Percentiles rank a stretch among this genome's conserved stretches.
Evolutionary conservation across 2,113 vertebrate genomes (phyloP).

Genomic region (Burhinus bistriatus): DNA sequence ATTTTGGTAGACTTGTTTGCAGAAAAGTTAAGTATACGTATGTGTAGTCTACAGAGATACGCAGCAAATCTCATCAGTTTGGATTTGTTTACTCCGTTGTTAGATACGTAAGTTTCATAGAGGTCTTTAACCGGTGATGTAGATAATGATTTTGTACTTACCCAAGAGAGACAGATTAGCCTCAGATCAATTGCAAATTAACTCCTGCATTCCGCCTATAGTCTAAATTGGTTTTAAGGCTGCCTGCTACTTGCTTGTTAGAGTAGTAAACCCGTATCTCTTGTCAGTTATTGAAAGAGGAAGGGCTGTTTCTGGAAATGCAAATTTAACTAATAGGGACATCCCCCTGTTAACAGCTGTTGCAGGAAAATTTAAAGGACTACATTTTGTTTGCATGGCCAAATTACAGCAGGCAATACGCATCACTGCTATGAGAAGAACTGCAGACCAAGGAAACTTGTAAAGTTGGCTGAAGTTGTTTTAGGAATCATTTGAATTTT

Average conservation of each 20-base stretch:
- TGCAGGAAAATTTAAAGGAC: not conserved
- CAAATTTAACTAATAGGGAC: not conserved
- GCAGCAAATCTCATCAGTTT: not conserved
- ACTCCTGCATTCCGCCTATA: not conserved
- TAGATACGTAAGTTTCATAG: not conserved
- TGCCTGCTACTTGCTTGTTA: not conserved
- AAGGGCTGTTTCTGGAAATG: not conserved
- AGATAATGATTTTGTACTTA: conserved; percentile 1
- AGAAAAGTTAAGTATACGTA: not conserved
- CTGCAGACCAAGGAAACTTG: not conserved
- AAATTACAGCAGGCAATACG: no score
- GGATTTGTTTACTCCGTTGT: not conserved
- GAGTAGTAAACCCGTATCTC: not conserved
- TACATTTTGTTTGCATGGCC: not conserved
- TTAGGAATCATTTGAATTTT: not conserved
- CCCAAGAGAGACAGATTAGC: not conserved
- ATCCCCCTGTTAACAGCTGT: not conserved
- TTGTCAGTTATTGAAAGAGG: not conserved
- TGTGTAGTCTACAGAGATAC: not conserved
- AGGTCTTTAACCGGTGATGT: not conserved
- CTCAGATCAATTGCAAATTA: not conserved
- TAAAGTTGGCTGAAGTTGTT: not conserved
- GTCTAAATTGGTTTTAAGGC: not conserved
- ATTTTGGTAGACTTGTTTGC: not conserved
- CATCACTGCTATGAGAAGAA: not conserved